phyloP scores from a whole-genome alignment of 1,140 invertebrate genomes.

The Aphaenogaster ashmeadi region DNA sequence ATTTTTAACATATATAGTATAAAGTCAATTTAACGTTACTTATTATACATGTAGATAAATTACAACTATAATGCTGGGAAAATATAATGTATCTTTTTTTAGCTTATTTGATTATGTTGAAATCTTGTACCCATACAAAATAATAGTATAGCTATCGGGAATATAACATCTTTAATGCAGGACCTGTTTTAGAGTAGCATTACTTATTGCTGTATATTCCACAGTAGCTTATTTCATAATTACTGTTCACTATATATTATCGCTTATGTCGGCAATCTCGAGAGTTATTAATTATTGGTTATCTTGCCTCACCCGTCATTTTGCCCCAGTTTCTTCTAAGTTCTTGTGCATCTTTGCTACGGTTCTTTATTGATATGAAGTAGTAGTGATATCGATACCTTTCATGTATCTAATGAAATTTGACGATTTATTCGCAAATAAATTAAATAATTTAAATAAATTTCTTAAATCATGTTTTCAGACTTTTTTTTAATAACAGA shows the following conservation, averaged over 20 bases:
- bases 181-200: constrained; percentile 22
- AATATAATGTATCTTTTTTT: not conserved
- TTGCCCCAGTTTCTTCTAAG: constrained; percentile 20
- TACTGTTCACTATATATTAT: constrained; percentile 40
- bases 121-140: not conserved
- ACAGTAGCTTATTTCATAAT: constrained; percentile 4
- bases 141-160: constrained; percentile 9
- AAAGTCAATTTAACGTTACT: not conserved
- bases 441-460: not conserved
- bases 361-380: constrained; percentile 1
- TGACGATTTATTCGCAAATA: not conserved
- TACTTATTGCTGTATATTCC: constrained; percentile 32
- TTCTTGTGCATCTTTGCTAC: not conserved
- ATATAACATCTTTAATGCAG: not conserved
- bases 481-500: not conserved
- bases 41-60: not conserved
- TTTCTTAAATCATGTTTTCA: not conserved
- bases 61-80: not conserved
- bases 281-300: constrained; percentile 59
- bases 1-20: not conserved
- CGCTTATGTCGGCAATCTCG: constrained; percentile 36
- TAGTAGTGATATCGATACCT: not conserved
- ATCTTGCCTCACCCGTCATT: not conserved
- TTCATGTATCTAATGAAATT: not conserved
- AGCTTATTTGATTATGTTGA: not conserved